Evolutionary conservation across 2,888 invertebrate genomes (phyloP).

Genomic region (Crocallis elinguaria): DNA sequence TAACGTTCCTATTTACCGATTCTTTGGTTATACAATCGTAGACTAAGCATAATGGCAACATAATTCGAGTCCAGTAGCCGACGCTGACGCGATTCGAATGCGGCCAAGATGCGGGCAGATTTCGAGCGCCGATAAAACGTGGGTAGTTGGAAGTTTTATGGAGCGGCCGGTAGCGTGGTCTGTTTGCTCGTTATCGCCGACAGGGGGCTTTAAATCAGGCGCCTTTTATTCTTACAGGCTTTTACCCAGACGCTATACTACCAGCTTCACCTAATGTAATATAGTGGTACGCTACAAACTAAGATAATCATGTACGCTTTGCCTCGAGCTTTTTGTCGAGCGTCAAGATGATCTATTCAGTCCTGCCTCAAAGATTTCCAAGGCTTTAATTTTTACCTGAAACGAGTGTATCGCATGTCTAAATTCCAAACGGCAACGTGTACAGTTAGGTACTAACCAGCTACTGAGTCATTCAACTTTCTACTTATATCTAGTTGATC

Average conservation of each 20-base stretch:
- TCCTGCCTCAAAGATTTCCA: background rate
- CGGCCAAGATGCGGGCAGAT: constrained; percentile 71
- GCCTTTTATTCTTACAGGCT: constrained; percentile 72
- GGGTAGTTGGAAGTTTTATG: constrained; percentile 76
- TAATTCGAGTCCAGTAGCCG: constrained; percentile 66
- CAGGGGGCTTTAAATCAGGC: constrained; percentile 74
- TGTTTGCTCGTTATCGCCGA: constrained; percentile 77
- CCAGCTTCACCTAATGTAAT: constrained; percentile 42
- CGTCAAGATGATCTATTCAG: no score
- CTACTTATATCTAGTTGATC: constrained; percentile 51
- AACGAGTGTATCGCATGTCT: constrained; percentile 49
- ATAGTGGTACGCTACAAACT: background rate
- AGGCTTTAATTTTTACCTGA: constrained; percentile 18
- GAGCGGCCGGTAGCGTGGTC: constrained; percentile 67
- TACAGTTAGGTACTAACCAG: constrained; percentile 52
- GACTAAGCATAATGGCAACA: constrained; percentile 68
- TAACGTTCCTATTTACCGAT: constrained; percentile 57
- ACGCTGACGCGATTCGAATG: constrained; percentile 67
- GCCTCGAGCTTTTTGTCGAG: no score
- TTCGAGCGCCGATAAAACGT: constrained; percentile 67
- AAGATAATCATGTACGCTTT: background rate
- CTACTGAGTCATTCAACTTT: constrained; percentile 65
- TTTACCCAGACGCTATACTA: constrained; percentile 58
- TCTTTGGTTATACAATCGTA: constrained; percentile 56
- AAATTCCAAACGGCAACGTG: constrained; percentile 44